A percentile compares a stretch with the other conserved stretches of the same genome.
Evolutionary conservation across 1,140 invertebrate species (phyloP).

Genomic region (Holcopasites calliopsidis): DNA sequence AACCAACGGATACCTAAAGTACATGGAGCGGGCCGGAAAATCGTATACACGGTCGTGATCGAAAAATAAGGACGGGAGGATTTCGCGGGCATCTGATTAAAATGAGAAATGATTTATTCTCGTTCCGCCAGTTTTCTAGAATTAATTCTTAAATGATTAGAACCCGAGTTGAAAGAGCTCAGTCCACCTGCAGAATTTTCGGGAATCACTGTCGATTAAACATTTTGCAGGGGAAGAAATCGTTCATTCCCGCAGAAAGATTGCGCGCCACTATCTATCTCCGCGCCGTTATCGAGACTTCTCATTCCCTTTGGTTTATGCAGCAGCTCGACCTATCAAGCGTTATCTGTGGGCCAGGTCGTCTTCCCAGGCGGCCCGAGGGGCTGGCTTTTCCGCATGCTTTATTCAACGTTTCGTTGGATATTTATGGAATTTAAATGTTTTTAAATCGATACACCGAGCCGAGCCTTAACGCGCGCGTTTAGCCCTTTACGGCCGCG

Average conservation of each 20-base stretch:
- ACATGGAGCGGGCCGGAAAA: background rate
- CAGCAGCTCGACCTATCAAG: slow-evolving; percentile 56
- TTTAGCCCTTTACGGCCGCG: slow-evolving; percentile 46
- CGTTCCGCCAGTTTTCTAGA: no score
- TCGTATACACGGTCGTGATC: background rate
- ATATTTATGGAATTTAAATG: slow-evolving; percentile 71
- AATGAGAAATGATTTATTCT: slow-evolving; percentile 63
- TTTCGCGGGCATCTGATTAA: slow-evolving; percentile 57
- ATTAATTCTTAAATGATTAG: no score
- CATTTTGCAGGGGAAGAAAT: background rate
- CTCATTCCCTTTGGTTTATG: slow-evolving; percentile 59
- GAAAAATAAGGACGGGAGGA: slow-evolving; percentile 1
- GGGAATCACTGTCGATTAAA: background rate
- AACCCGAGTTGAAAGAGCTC: no score
- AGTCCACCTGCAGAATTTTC: no score
- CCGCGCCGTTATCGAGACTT: slow-evolving; percentile 57
- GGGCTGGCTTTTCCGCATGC: slow-evolving; percentile 58
- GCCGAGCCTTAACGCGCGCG: slow-evolving; percentile 52
- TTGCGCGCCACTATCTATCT: slow-evolving; percentile 48
- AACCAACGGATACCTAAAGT: background rate
- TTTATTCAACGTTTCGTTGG: slow-evolving; percentile 66
- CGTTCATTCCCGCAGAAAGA: slow-evolving; percentile 26
- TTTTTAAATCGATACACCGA: slow-evolving; percentile 67
- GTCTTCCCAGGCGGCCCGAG: slow-evolving; percentile 46
- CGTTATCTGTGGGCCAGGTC: slow-evolving; percentile 52